A percentile compares a stretch with the other conserved stretches of the same genome.
Conservation (phyloP, 2,113 vertebrate genomes). For the Carassius carassius region DNA sequence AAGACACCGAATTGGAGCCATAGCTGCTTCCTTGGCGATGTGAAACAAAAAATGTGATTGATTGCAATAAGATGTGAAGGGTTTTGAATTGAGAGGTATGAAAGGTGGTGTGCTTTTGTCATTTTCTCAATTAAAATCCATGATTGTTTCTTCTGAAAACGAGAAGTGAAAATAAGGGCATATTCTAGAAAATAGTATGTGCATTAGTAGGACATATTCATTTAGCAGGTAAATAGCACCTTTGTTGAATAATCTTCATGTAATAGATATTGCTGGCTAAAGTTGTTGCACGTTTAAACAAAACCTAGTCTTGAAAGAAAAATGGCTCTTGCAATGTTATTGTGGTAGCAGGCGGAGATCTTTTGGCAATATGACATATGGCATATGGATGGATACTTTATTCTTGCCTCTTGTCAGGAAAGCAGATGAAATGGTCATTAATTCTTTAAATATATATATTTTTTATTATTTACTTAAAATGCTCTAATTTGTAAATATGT, state of each 20-base stretch:
- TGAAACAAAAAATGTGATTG: conserved; percentile 38
- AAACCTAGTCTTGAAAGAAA: neutral
- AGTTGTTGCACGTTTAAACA: neutral
- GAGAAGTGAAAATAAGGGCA: neutral
- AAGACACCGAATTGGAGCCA: conserved; percentile 11
- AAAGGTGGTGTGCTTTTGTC: neutral
- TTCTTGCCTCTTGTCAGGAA: neutral
- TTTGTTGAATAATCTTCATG: neutral
- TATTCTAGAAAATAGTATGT: neutral
- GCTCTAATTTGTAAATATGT: too few species aligned
- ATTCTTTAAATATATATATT: neutral
- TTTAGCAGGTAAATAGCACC: neutral
- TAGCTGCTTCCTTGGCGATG: conserved; percentile 7
- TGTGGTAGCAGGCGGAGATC: neutral
- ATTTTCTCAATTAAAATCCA: neutral
- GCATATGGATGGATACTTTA: neutral
- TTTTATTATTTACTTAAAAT: neutral
- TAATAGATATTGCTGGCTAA: neutral
- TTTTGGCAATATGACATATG: conserved; percentile 14
- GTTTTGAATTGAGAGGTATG: conserved; percentile 15
- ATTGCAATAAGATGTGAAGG: conserved; percentile 51
- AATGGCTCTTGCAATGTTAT: neutral
- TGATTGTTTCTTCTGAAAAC: neutral
- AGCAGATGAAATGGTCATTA: neutral
- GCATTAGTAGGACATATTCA: neutral